A percentile compares a stretch with the other conserved stretches of the same genome.
These are phyloP conservation scores for Cephus spinipes DNA, from an alignment of 2,888 invertebrate genomes.

Conservation along the genomic window DNA sequence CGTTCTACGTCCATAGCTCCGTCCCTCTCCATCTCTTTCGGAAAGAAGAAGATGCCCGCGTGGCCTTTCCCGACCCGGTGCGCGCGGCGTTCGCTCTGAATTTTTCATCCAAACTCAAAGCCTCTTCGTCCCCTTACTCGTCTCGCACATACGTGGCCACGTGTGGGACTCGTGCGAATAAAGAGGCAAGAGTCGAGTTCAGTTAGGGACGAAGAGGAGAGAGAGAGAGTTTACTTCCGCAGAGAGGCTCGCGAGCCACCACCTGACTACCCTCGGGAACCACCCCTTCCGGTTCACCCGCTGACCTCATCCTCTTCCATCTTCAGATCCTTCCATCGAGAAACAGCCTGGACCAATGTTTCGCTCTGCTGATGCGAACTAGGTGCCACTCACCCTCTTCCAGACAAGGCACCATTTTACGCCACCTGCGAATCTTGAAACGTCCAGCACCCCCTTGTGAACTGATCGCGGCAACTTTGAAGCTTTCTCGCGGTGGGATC, in stretches of 20 bases:
- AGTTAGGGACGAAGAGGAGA: background rate
- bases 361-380: background rate
- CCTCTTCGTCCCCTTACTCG: background rate
- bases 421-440: background rate
- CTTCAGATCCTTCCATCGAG: background rate
- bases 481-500: background rate
- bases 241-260: background rate
- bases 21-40: background rate
- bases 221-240: background rate
- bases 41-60: background rate
- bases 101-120: background rate
- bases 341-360: background rate
- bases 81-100: background rate
- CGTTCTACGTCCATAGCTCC: too few species aligned
- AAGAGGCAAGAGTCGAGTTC: background rate
- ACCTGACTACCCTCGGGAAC: background rate
- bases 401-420: background rate
- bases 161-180: background rate
- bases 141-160: background rate
- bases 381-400: background rate
- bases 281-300: background rate
- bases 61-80: background rate
- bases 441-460: background rate
- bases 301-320: background rate
- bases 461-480: background rate